Conservation (phyloP, 2,113 vertebrate genomes). For the Mirounga angustirostris region DNA sequence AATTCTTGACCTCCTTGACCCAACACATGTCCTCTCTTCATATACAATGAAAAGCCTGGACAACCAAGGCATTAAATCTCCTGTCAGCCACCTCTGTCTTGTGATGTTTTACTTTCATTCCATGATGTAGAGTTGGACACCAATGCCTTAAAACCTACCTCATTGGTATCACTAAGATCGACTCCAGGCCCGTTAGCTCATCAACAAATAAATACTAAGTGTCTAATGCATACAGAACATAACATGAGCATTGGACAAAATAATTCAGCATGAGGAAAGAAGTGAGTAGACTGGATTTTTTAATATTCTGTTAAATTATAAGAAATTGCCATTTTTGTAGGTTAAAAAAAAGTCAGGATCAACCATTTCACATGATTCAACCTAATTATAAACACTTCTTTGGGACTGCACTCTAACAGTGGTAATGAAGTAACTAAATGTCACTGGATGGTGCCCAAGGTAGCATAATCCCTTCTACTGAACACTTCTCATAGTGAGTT, state of each 20-base stretch:
- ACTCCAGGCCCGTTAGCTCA: not conserved
- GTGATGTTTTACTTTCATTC: not conserved
- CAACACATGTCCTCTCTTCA: slow-evolving; percentile 60
- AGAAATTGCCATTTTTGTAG: not conserved
- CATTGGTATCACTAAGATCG: not conserved
- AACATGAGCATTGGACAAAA: not conserved
- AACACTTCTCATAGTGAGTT: not conserved
- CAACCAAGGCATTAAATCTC: slow-evolving; percentile 1
- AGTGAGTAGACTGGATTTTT: not conserved
- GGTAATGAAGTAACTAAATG: not conserved
- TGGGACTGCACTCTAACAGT: not conserved
- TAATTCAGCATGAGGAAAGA: not conserved
- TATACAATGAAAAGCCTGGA: not conserved
- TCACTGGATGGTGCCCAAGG: not conserved
- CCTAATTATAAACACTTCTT: not conserved
- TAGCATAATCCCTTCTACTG: not conserved
- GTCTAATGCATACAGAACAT: not conserved
- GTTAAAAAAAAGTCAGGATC: not conserved
- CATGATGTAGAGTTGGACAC: not conserved
- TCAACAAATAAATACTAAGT: not conserved
- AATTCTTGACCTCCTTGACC: slow-evolving; percentile 76
- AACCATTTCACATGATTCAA: not conserved
- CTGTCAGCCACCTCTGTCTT: not conserved
- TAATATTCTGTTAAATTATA: not conserved
- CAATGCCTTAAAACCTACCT: not conserved